phyloP scores from a whole-genome alignment of 1,140 invertebrate genomes.

The Philotrypesis tridentata region DNA sequence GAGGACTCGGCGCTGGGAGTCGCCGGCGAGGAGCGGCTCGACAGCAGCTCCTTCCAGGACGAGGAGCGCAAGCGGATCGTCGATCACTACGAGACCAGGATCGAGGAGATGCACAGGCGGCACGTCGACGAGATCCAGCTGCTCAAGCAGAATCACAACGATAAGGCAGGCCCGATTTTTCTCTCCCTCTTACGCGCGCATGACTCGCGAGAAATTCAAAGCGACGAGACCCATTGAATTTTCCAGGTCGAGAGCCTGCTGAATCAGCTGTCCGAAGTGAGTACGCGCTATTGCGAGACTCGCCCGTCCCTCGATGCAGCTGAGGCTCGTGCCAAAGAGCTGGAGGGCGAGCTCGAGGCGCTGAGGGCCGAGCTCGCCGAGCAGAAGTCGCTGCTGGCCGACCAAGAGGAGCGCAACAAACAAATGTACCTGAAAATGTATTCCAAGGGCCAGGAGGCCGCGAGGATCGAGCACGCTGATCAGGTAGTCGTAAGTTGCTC shows the following conservation, averaged over 20 bases:
- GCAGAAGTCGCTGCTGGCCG: conserved; percentile 69
- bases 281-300: conserved; percentile 82
- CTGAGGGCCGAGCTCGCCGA: conserved; percentile 77
- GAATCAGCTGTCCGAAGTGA: conserved; percentile 85
- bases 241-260: conserved; percentile 79
- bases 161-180: conserved; percentile 75
- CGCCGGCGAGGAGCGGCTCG: conserved; percentile 4
- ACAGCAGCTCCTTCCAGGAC: conserved; percentile 64
- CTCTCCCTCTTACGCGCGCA: too few relatives aligned
- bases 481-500: conserved; percentile 66
- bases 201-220: too few relatives aligned
- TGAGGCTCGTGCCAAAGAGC: conserved; percentile 78
- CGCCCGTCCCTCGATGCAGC: conserved; percentile 74
- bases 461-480: conserved; percentile 80
- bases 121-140: conserved; percentile 83
- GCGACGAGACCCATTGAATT: too few relatives aligned
- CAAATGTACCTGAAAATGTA: conserved; percentile 89
- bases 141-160: conserved; percentile 84
- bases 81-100: conserved; percentile 81
- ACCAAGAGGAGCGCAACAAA: conserved; percentile 84
- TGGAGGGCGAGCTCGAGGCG: conserved; percentile 81
- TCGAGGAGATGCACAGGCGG: conserved; percentile 81
- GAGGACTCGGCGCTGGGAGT: neutral
- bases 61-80: conserved; percentile 80
- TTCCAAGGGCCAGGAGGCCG: conserved; percentile 85